Evolutionary conservation across 2,113 vertebrate genomes (phyloP).

Genomic region (Gavia stellata): DNA sequence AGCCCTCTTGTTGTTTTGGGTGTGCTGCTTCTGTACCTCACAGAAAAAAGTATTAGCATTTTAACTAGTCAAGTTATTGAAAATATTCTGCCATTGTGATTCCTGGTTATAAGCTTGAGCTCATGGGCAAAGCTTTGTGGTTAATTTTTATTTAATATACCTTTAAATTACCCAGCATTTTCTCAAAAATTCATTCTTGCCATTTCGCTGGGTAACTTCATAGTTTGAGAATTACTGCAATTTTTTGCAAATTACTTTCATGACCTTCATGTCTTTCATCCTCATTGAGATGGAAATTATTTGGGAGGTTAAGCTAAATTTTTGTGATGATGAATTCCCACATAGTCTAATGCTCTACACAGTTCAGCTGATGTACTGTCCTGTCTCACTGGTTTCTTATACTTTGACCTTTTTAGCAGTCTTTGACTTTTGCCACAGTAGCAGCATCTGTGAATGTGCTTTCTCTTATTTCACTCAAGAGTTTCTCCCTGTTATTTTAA

Average conservation of each 20-base stretch:
- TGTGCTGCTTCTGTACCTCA: background rate
- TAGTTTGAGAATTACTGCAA: background rate
- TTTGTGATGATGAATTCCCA: background rate
- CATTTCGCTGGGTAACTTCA: background rate
- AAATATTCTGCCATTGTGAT: accelerated
- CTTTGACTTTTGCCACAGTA: background rate
- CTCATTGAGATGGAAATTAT: background rate
- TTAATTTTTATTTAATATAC: background rate
- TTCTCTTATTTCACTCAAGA: background rate
- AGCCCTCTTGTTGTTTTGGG: background rate
- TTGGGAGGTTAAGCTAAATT: background rate
- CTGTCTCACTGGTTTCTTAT: background rate
- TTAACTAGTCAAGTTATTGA: background rate
- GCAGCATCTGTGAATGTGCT: background rate
- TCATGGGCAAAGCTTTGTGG: background rate
- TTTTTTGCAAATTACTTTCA: background rate
- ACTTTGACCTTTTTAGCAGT: background rate
- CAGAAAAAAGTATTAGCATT: background rate
- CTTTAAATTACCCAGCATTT: background rate
- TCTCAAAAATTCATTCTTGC: background rate
- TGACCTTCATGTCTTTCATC: background rate
- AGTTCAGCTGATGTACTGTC: background rate
- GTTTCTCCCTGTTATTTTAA: background rate
- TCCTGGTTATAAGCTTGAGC: background rate
- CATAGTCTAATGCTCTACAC: accelerated